These are phyloP conservation scores for Stenotaenia linearis DNA, from an alignment of 2,888 invertebrate species.

Conservation along the genomic window DNA sequence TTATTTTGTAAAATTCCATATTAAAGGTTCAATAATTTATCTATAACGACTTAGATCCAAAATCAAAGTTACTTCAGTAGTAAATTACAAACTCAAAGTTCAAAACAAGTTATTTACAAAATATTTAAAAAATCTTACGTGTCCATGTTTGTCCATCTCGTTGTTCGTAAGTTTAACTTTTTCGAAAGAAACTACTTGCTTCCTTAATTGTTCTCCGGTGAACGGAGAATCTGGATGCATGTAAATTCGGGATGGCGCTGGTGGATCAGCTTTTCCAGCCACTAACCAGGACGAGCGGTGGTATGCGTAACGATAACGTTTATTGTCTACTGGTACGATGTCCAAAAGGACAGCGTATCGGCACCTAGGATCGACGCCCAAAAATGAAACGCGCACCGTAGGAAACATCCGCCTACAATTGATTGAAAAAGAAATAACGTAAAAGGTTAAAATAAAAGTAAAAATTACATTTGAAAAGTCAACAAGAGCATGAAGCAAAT, in stretches of 20 bases:
- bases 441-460: neutral
- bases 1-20: no score
- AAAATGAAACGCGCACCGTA: constrained; percentile 67
- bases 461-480: neutral
- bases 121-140: constrained; percentile 53
- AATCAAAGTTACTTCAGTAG: no score
- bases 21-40: no score
- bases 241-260: constrained; percentile 65
- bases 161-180: constrained; percentile 79
- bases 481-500: neutral
- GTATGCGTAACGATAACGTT: constrained; percentile 73
- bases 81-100: neutral
- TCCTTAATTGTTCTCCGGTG: constrained; percentile 67
- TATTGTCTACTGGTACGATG: constrained; percentile 73
- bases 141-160: constrained; percentile 70
- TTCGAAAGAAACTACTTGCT: constrained; percentile 74
- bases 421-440: constrained; percentile 36
- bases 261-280: constrained; percentile 72
- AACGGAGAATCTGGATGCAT: constrained; percentile 76
- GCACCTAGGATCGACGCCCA: constrained; percentile 60
- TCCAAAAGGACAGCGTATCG: constrained; percentile 70
- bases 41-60: no score
- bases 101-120: neutral
- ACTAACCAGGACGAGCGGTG: constrained; percentile 76
- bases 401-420: constrained; percentile 73